Evolutionary conservation across 2,888 invertebrate species (phyloP), one percentile per base, ranked within the genome.

Genomic region (Dolichomitus sp.): DNA sequence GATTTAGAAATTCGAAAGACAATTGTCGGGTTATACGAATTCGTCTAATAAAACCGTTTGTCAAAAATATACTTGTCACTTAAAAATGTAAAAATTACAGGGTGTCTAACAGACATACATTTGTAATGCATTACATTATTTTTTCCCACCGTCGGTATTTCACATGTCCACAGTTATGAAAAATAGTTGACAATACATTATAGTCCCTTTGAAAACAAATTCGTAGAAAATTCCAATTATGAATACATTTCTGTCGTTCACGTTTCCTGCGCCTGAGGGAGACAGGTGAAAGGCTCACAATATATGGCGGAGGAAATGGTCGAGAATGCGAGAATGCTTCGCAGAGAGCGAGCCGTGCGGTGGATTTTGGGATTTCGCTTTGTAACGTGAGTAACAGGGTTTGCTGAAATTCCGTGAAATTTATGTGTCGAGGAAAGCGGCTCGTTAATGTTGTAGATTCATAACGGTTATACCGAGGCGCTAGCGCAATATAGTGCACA

Each of bases 371-470:
- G 72, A 77, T 77, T 72, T 76, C 37, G 81, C 70, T 76, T 37
- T 69, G 69, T 80, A 81, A 79, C 68, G 70, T 65, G 52, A 61
- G 65, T 27, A 50, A 59, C 48, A 65, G 65, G 59, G 80, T 83
- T 63, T 69, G 68, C 61, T 37, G 81, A 83, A 87, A 87, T 83
- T 84, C 83, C 57, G 63, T 48, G 82, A 84, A 82, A 87, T 85
- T 87, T 85, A 86, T 86, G 80, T 73, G 78, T 80, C 83, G 80
- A 70, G 80, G 70, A 83, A 84, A 84, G 80, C 82, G 82, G 66
- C 77, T 86, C 81, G 87, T 88, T 87, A 89, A 89, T 87, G 86
- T 81, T 85, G 84, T 85, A 87, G 84, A 88, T 87, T 88, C 88
- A 88, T 88, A 88, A 88, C 86, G 69, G 63, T 78, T 63, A 27